Evolutionary conservation across 2,797 vertebrate species (phyloP).

Genomic region (Phrynocephalus forsythii): DNA sequence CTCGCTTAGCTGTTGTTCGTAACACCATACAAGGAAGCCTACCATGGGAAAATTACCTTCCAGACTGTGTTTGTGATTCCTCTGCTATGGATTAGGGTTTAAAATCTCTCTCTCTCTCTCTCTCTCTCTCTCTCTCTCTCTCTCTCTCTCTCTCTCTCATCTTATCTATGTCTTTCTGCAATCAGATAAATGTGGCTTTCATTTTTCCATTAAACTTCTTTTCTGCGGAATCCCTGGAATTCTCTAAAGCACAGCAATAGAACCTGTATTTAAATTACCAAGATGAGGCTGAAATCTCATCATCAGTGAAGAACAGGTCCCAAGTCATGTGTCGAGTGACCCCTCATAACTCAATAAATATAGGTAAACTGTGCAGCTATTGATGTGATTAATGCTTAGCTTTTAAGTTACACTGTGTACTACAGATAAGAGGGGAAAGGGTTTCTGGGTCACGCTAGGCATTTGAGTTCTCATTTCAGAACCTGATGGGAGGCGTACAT

Average conservation of each 20-base stretch:
- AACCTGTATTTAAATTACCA: background rate
- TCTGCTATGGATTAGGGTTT: background rate
- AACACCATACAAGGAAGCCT: background rate
- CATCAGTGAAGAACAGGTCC: too few species aligned
- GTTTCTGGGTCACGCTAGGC: too few species aligned
- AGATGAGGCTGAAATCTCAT: too few species aligned
- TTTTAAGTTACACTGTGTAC: too few species aligned
- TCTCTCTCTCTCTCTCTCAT: background rate
- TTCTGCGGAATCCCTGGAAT: background rate
- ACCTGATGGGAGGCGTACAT: too few species aligned
- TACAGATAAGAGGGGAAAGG: too few species aligned
- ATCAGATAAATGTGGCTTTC: background rate
- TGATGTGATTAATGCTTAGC: too few species aligned
- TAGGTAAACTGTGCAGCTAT: too few species aligned
- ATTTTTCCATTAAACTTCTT: background rate
- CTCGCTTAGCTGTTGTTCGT: background rate
- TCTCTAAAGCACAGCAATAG: too few species aligned
- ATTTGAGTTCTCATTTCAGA: too few species aligned
- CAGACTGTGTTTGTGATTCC: background rate
- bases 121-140: background rate
- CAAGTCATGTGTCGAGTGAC: too few species aligned
- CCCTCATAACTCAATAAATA: too few species aligned
- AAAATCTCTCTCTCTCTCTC: background rate
- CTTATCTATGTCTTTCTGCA: background rate
- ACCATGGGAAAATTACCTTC: background rate